Evolutionary conservation across 2,888 invertebrate species (phyloP).

Genomic region (Oscheius onirici): DNA sequence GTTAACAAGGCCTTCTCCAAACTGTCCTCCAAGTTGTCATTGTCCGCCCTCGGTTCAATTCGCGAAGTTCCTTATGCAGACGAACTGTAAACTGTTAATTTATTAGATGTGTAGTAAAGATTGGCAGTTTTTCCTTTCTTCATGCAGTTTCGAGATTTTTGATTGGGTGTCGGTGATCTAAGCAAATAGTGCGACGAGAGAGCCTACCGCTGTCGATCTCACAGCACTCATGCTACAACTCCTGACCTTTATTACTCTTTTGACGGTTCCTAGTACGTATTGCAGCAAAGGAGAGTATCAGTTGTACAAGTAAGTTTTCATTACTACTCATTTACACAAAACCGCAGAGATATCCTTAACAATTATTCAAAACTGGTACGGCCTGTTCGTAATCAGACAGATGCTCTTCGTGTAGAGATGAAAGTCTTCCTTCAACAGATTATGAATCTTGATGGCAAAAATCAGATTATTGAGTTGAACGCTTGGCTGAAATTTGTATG

Average conservation of each 20-base stretch:
- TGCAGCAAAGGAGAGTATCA: slow-evolving; percentile 50
- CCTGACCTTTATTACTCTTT: neutral
- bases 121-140: neutral
- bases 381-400: slow-evolving; percentile 53
- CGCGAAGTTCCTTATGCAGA: slow-evolving; percentile 65
- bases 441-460: slow-evolving; percentile 63
- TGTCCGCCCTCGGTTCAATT: slow-evolving; percentile 59
- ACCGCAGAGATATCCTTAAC: slow-evolving; percentile 52
- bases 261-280: slow-evolving; percentile 9
- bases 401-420: slow-evolving; percentile 57
- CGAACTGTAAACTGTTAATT: slow-evolving; percentile 52
- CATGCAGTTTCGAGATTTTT: neutral
- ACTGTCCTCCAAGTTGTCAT: slow-evolving; percentile 59
- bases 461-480: slow-evolving; percentile 64
- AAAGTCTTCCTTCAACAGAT: slow-evolving; percentile 64
- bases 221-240: neutral
- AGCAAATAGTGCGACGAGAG: slow-evolving; percentile 23
- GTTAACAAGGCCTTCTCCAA: slow-evolving; percentile 62
- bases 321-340: neutral
- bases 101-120: slow-evolving; percentile 26
- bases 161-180: slow-evolving; percentile 20
- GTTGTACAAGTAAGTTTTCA: slow-evolving; percentile 41
- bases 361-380: slow-evolving; percentile 59
- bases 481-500: slow-evolving; percentile 65
- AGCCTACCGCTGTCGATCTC: slow-evolving; percentile 15